phyloP scores from a whole-genome alignment of 2,888 invertebrate species.

The Dryobota labecula region DNA sequence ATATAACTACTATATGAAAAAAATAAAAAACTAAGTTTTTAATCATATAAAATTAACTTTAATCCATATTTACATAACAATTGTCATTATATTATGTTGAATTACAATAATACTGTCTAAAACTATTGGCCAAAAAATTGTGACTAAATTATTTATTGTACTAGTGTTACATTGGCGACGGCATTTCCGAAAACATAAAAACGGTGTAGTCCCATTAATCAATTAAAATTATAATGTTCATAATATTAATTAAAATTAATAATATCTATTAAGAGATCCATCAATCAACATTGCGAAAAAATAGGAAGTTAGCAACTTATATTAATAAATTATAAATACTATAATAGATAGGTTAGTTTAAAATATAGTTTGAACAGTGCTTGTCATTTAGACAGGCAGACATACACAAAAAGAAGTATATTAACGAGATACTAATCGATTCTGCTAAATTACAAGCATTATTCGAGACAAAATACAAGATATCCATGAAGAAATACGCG shows the following conservation, averaged over 20 bases:
- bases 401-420: neutral
- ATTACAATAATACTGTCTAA: constrained; percentile 68
- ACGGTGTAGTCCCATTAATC: constrained; percentile 38
- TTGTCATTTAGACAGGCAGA: neutral
- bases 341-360: neutral
- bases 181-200: constrained; percentile 46
- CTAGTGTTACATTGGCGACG: constrained; percentile 53
- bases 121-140: constrained; percentile 52
- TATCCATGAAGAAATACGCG: neutral
- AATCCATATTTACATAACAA: constrained; percentile 60
- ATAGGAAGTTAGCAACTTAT: constrained; percentile 26
- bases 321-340: constrained; percentile 14
- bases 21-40: neutral
- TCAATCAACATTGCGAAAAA: constrained; percentile 63
- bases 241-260: constrained; percentile 54
- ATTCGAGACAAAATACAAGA: neutral
- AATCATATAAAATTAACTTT: constrained; percentile 58
- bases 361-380: constrained; percentile 10
- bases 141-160: constrained; percentile 64
- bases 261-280: constrained; percentile 64
- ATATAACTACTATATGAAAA: neutral
- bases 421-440: neutral
- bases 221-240: constrained; percentile 44
- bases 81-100: constrained; percentile 31
- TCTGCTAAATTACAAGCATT: constrained; percentile 17